Conservation (phyloP, 2,113 vertebrate species). For the Raja brachyura region DNA sequence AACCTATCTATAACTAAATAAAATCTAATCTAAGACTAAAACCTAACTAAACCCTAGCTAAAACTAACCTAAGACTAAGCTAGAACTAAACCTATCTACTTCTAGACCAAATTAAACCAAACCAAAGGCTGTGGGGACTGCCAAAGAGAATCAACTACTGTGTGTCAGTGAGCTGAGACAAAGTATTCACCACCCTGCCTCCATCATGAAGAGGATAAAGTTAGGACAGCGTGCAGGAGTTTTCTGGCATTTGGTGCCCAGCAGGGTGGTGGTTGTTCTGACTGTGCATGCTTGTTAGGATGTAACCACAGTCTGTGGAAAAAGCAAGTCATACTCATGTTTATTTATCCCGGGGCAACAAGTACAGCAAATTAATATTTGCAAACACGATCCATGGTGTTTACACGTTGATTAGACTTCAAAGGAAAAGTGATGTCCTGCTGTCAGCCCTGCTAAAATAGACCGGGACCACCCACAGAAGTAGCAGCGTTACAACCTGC, state of each 20-base stretch:
- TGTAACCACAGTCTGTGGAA: not conserved
- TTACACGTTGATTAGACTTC: not conserved
- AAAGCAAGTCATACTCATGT: not conserved
- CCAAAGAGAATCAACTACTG: not conserved
- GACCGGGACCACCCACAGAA: slow-evolving; percentile 65
- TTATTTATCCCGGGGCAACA: not conserved
- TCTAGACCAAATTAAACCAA: not conserved
- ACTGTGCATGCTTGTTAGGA: not conserved
- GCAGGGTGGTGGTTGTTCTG: not conserved
- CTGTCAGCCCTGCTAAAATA: slow-evolving; percentile 58
- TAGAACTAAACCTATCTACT: too few species aligned
- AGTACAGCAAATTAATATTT: slow-evolving; percentile 8
- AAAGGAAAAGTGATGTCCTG: slow-evolving; percentile 37
- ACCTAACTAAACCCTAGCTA: too few species aligned
- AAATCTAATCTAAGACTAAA: too few species aligned
- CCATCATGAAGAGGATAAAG: not conserved
- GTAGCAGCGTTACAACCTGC: slow-evolving; percentile 48
- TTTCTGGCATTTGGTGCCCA: not conserved
- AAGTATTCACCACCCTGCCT: not conserved
- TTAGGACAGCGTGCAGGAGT: not conserved
- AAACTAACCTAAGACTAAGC: too few species aligned
- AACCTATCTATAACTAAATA: too few species aligned
- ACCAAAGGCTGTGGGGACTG: not conserved
- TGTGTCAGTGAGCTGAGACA: not conserved
- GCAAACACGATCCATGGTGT: not conserved